Evolutionary conservation across 1,140 invertebrate species (phyloP).

Genomic region (Dreissena polymorpha): DNA sequence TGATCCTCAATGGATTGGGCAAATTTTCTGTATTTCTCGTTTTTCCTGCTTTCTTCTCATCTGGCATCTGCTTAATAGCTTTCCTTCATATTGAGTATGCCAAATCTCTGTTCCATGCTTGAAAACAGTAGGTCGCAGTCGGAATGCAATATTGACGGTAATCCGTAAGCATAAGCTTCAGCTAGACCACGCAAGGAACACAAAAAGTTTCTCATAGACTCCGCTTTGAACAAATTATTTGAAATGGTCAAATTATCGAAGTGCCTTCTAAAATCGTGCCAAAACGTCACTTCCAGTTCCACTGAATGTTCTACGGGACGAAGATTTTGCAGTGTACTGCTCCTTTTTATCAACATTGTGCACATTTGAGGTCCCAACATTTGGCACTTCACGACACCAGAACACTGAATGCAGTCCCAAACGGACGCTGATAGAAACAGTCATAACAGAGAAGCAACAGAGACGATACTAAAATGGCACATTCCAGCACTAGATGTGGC

Average conservation of each 20-base stretch:
- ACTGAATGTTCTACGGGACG: slow-evolving; percentile 39
- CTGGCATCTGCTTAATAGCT: slow-evolving; percentile 53
- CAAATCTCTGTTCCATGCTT: too few relatives aligned
- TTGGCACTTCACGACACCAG: not conserved
- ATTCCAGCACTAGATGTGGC: too few relatives aligned
- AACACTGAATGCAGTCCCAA: not conserved
- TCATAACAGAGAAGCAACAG: not conserved
- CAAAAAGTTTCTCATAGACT: too few relatives aligned
- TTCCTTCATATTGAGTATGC: too few relatives aligned
- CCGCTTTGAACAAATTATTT: too few relatives aligned
- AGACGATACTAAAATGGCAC: too few relatives aligned
- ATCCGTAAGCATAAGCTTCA: too few relatives aligned
- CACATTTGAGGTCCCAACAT: too few relatives aligned
- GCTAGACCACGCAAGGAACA: too few relatives aligned
- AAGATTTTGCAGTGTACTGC: not conserved
- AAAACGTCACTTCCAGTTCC: slow-evolving; percentile 31
- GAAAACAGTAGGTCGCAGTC: too few relatives aligned
- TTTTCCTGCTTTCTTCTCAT: slow-evolving; percentile 17
- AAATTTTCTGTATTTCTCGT: slow-evolving; percentile 52
- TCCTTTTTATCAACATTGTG: too few relatives aligned
- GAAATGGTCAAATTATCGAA: slow-evolving; percentile 54
- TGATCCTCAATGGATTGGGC: slow-evolving; percentile 50
- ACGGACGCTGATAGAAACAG: not conserved
- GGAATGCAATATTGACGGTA: too few relatives aligned
- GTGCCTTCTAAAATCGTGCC: slow-evolving; percentile 47